A percentile compares a stretch with the other conserved stretches of the same genome.
Evolutionary conservation across 1,140 invertebrate species (phyloP).

Genomic region (Drosophila persimilis): DNA sequence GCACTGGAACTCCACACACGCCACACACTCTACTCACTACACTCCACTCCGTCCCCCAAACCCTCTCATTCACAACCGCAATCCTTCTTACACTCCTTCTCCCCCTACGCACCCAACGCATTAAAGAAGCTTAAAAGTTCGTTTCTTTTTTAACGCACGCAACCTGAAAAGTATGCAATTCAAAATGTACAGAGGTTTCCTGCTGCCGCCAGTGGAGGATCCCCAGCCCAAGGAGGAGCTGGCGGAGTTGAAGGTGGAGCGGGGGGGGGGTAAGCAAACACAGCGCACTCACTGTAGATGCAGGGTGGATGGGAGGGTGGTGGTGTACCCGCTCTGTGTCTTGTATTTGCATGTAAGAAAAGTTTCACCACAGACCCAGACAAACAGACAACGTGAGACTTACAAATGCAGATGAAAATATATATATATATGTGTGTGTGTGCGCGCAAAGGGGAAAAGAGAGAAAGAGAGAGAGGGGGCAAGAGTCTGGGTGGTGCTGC

Average conservation of each 20-base stretch:
- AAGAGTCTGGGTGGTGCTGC: slow-evolving; percentile 34
- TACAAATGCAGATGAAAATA: slow-evolving; percentile 50
- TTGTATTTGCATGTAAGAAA: slow-evolving; percentile 71
- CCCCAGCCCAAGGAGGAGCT: not conserved
- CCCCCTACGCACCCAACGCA: slow-evolving; percentile 66
- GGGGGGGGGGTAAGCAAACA: slow-evolving; percentile 42
- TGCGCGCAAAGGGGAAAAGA: not conserved
- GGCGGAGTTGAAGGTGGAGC: not conserved
- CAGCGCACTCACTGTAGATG: not conserved
- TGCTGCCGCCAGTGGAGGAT: not conserved
- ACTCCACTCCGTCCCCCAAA: slow-evolving; percentile 23
- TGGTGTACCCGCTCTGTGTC: slow-evolving; percentile 5
- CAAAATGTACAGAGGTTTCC: slow-evolving; percentile 43
- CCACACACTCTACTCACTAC: not conserved
- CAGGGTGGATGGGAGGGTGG: not conserved
- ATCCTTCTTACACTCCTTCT: no score
- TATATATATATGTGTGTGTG: slow-evolving; percentile 14
- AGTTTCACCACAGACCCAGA: slow-evolving; percentile 76
- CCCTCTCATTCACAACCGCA: not conserved
- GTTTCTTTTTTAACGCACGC: slow-evolving; percentile 54
- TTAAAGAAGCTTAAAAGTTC: slow-evolving; percentile 78
- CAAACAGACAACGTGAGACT: slow-evolving; percentile 78
- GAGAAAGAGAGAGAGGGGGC: not conserved
- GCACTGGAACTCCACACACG: slow-evolving; percentile 10
- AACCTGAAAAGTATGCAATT: slow-evolving; percentile 77